Evolutionary conservation across 2,113 vertebrate genomes (phyloP).

Genomic region (Xiphorhynchus elegans): DNA sequence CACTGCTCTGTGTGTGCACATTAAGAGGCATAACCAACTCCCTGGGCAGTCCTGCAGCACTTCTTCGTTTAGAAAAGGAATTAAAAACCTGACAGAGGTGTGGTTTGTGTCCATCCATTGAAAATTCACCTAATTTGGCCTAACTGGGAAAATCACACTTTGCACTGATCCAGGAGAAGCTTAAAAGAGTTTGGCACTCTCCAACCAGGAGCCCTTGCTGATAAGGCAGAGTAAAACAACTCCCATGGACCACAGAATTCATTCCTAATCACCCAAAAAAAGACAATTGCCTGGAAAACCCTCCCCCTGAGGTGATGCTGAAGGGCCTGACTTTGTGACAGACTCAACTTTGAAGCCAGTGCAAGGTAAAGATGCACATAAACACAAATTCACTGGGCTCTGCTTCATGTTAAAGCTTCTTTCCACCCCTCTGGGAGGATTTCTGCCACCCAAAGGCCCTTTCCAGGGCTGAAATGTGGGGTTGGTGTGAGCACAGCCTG

Average conservation of each 20-base stretch:
- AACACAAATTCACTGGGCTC: neutral
- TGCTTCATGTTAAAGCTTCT: neutral
- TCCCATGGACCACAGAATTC: neutral
- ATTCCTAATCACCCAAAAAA: neutral
- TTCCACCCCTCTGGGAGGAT: neutral
- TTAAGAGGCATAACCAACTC: neutral
- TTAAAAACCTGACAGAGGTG: neutral
- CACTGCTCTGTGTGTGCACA: rapidly evolving
- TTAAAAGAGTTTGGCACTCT: neutral
- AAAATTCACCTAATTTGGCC: neutral
- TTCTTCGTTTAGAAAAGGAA: neutral
- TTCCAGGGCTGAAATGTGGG: neutral
- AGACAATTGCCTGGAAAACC: neutral
- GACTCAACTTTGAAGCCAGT: neutral
- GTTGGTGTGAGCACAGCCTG: neutral
- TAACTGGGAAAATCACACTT: neutral
- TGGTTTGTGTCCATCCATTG: neutral
- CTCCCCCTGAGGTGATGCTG: neutral
- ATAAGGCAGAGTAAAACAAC: neutral
- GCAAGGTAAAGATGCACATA: neutral
- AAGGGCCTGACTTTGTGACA: neutral
- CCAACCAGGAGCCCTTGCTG: neutral
- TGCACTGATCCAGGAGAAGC: neutral
- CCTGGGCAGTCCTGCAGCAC: neutral
- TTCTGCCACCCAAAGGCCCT: neutral